Evolutionary conservation across 2,797 vertebrate species (phyloP).

Genomic region (Psittacula derbiana): DNA sequence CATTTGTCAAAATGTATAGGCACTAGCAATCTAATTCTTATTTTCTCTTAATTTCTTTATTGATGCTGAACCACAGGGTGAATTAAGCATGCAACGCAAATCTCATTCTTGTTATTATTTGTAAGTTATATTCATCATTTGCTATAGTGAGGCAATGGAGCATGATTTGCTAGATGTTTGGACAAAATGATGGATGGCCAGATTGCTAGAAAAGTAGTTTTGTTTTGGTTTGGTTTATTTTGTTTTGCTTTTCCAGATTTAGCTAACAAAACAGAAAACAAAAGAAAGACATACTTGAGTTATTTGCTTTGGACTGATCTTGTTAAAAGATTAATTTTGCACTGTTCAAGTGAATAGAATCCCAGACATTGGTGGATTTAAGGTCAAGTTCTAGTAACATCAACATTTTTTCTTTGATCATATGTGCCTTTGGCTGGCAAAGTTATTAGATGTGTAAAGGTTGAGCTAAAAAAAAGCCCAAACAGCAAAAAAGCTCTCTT

Average conservation of each 20-base stretch:
- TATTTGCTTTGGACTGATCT: neutral
- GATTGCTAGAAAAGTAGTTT: neutral
- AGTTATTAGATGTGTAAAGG: neutral
- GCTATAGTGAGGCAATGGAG: neutral
- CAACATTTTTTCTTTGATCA: neutral
- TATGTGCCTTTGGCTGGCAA: neutral
- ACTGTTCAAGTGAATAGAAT: neutral
- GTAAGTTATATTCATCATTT: neutral
- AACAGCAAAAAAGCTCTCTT: fast-evolving
- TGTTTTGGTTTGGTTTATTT: neutral
- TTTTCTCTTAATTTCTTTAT: neutral
- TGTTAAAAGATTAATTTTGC: neutral
- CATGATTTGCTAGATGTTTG: neutral
- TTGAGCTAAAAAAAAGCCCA: neutral
- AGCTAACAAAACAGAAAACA: neutral
- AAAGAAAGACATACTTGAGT: neutral
- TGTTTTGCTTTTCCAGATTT: neutral
- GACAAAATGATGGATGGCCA: neutral
- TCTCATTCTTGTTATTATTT: neutral
- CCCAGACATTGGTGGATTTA: neutral
- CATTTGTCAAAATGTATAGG: neutral
- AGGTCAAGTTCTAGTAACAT: neutral
- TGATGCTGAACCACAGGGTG: neutral
- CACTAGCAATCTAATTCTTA: neutral
- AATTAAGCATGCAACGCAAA: neutral